Evolutionary conservation across 2,888 invertebrate species (phyloP).

Genomic region (Zootermopsis nevadensis): DNA sequence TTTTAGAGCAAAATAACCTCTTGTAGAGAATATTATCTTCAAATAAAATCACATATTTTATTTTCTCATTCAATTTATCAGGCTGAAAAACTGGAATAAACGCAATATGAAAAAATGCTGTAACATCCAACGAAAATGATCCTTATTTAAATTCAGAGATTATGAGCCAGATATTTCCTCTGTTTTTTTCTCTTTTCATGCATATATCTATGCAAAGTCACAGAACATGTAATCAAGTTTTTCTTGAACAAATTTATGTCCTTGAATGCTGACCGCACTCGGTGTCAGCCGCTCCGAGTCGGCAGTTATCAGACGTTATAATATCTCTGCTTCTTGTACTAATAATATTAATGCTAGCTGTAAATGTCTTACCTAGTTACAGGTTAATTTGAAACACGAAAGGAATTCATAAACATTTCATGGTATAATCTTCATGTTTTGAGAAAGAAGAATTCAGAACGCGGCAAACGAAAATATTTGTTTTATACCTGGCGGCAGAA

Average conservation of each 20-base stretch:
- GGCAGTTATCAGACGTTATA: neutral
- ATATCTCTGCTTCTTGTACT: neutral
- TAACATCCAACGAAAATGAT: neutral
- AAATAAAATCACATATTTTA: neutral
- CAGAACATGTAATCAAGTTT: neutral
- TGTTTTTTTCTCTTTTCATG: neutral
- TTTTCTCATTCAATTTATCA: neutral
- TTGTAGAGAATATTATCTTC: neutral
- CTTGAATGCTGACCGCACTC: neutral
- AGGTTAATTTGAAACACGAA: neutral
- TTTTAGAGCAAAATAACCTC: neutral
- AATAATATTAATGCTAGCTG: neutral
- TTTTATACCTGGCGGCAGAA: too few relatives aligned
- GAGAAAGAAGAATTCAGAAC: too few relatives aligned
- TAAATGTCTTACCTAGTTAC: conserved; percentile 7
- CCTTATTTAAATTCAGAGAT: conserved; percentile 10
- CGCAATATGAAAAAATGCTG: neutral
- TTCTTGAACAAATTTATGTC: neutral
- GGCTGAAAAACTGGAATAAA: neutral
- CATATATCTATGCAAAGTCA: neutral
- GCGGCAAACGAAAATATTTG: too few relatives aligned
- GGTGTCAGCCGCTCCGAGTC: neutral
- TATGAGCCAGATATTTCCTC: neutral
- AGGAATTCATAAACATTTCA: neutral
- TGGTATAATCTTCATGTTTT: too few relatives aligned